phyloP scores from a whole-genome alignment of 2,888 invertebrate species.

The Chaitophorus viminalis region DNA sequence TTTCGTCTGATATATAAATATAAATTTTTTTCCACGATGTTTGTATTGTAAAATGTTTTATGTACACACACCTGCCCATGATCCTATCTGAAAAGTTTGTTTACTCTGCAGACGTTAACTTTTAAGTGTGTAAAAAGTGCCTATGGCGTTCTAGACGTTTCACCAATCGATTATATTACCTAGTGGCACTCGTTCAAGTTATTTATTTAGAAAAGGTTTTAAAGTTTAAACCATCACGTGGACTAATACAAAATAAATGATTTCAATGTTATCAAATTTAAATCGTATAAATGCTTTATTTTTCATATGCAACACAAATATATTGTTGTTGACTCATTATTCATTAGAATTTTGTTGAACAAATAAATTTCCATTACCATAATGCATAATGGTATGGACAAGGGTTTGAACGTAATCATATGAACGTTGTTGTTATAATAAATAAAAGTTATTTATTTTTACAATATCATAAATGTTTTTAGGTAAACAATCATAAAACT shows the following conservation, averaged over 20 bases:
- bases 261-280: background rate
- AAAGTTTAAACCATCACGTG: background rate
- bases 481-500: too few species aligned
- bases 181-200: background rate
- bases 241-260: background rate
- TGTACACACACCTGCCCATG: background rate
- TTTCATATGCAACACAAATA: background rate
- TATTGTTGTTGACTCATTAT: background rate
- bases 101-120: conserved; percentile 2
- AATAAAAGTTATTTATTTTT: too few species aligned
- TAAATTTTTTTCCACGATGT: background rate
- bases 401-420: too few species aligned
- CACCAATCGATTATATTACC: conserved; percentile 19
- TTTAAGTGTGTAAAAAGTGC: background rate
- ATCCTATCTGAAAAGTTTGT: background rate
- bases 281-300: background rate
- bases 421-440: too few species aligned
- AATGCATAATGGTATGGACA: background rate
- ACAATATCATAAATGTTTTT: too few species aligned
- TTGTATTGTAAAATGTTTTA: background rate
- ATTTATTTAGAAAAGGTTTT: background rate
- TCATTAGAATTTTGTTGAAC: too few species aligned
- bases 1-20: background rate
- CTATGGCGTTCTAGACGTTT: background rate
- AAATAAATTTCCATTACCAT: too few species aligned